Percentiles rank a stretch among this genome's conserved stretches.
Conservation (phyloP, 2,113 vertebrate genomes). For the Pantherophis guttatus region DNA sequence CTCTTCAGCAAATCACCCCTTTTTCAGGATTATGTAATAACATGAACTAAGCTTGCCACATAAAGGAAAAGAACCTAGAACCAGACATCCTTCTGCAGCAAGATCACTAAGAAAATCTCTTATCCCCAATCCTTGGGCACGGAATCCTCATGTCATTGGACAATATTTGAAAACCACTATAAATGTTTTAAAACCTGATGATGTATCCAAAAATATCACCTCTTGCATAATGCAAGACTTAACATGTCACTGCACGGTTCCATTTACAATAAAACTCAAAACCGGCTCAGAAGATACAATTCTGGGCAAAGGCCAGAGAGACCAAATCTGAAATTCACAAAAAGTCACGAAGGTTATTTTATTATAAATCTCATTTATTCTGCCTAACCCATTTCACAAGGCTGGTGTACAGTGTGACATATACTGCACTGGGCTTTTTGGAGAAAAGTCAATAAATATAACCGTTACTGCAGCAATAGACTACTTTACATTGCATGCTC, state of each 20-base stretch:
- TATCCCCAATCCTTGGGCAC: background rate
- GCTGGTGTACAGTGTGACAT: background rate
- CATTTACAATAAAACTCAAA: background rate
- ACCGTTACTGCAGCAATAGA: background rate
- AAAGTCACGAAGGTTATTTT: background rate
- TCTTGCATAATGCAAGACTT: background rate
- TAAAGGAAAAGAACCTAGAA: background rate
- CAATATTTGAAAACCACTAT: background rate
- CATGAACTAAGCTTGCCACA: background rate
- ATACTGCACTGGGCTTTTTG: background rate
- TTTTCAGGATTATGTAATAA: background rate
- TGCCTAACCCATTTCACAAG: background rate
- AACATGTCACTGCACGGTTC: background rate
- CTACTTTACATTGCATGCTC: conserved; percentile 7
- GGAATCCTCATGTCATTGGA: background rate
- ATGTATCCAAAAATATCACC: background rate
- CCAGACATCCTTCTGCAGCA: background rate
- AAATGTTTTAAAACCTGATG: background rate
- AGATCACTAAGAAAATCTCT: background rate
- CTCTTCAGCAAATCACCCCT: background rate
- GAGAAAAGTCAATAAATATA: background rate
- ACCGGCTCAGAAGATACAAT: background rate
- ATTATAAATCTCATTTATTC: background rate
- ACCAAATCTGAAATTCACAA: background rate
- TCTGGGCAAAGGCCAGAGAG: background rate